Evolutionary conservation across 2,113 vertebrate species (phyloP).

Genomic region (Paralichthys olivaceus): DNA sequence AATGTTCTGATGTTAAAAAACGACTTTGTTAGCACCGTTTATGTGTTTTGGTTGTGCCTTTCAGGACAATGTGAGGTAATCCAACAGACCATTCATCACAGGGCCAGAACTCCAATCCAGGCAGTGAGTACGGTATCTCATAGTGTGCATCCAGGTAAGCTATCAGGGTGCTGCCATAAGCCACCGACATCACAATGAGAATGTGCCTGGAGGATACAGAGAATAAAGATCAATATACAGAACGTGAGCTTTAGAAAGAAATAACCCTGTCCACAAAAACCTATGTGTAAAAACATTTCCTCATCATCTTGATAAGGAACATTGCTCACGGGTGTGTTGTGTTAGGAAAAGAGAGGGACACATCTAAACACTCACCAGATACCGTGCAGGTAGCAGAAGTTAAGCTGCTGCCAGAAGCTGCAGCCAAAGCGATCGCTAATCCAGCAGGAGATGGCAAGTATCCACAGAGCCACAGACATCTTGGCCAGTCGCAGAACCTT

Average conservation of each 20-base stretch:
- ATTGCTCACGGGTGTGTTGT: too few relatives aligned
- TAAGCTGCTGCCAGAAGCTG: conserved; percentile 88
- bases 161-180: conserved; percentile 85
- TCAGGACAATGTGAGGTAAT: conserved; percentile 87
- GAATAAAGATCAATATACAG: conserved; percentile 2
- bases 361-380: conserved; percentile 86
- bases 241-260: background rate
- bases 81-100: conserved; percentile 83
- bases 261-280: background rate
- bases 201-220: conserved; percentile 86
- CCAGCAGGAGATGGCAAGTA: conserved; percentile 90
- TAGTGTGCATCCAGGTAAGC: conserved; percentile 85
- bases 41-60: conserved; percentile 55
- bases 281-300: background rate
- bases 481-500: conserved; percentile 79
- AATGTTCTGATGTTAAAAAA: background rate
- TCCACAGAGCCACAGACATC: conserved; percentile 85
- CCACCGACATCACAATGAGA: conserved; percentile 89
- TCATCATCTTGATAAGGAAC: background rate
- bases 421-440: conserved; percentile 90
- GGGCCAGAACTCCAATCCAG: conserved; percentile 91
- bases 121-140: conserved; percentile 86
- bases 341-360: background rate
- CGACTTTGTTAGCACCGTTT: conserved; percentile 81
- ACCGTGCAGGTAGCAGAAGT: conserved; percentile 94